phyloP scores from a whole-genome alignment of 2,888 invertebrate genomes.

The Rotaria socialis region DNA sequence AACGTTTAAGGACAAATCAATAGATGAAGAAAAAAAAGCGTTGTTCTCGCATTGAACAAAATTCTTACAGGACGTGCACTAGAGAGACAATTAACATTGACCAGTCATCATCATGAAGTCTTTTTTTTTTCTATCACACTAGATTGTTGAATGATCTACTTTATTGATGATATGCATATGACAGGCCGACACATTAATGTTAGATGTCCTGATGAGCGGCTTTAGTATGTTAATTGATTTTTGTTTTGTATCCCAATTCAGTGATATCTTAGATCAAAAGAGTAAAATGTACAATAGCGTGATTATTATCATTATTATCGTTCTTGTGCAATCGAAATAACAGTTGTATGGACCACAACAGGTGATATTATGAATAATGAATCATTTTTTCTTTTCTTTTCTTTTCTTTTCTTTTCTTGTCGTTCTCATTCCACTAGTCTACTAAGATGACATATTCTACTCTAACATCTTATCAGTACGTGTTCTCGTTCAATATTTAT shows the following conservation, averaged over 20 bases:
- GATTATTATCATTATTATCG: not conserved
- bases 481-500: not conserved
- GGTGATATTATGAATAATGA: constrained; percentile 14
- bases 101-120: not conserved
- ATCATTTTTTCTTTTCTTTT: not conserved
- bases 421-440: not conserved
- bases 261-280: not conserved
- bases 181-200: not conserved
- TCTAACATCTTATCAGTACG: not conserved
- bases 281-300: not conserved
- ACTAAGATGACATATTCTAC: not conserved
- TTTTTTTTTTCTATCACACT: not conserved
- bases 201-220: not conserved
- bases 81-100: not conserved
- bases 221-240: constrained; percentile 14
- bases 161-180: not conserved
- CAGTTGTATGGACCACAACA: not conserved
- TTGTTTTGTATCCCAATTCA: not conserved
- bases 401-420: not conserved
- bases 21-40: no score
- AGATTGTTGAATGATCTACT: not conserved
- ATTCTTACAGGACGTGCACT: no score
- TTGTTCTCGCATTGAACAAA: no score
- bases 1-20: no score
- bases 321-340: not conserved